A percentile compares a stretch with the other conserved stretches of the same genome.
These are phyloP conservation scores for Cephus nigrinus DNA, from an alignment of 2,888 invertebrate species.

Conservation along the genomic window DNA sequence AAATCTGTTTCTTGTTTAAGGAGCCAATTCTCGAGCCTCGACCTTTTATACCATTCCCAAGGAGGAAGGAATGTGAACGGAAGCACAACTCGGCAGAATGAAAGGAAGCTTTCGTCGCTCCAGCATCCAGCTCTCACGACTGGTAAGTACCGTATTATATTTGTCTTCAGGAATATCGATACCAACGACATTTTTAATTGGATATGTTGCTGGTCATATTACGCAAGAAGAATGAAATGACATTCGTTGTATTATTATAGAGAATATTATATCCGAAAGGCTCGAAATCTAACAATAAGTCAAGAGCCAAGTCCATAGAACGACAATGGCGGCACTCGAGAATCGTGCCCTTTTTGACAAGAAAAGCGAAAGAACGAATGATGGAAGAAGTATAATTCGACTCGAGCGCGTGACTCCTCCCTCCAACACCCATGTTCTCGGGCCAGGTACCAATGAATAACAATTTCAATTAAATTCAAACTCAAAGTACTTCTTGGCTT, in stretches of 20 bases:
- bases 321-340: background rate
- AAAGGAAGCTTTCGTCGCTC: background rate
- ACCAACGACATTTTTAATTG: constrained; percentile 26
- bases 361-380: constrained; percentile 5
- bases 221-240: constrained; percentile 26
- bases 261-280: constrained; percentile 8
- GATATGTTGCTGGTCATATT: constrained; percentile 16
- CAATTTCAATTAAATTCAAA: too few relatives aligned
- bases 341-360: background rate
- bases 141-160: background rate
- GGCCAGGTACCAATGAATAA: too few relatives aligned
- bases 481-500: too few relatives aligned
- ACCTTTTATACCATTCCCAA: too few relatives aligned
- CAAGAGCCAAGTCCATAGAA: too few relatives aligned
- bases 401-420: too few relatives aligned
- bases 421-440: too few relatives aligned
- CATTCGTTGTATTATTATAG: constrained; percentile 26
- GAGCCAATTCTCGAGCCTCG: too few relatives aligned
- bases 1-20: too few relatives aligned
- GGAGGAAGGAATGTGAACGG: too few relatives aligned
- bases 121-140: background rate
- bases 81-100: background rate
- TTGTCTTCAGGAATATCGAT: constrained; percentile 4
- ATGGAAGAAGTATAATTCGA: constrained; percentile 11
- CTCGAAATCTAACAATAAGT: too few relatives aligned